Conservation (phyloP, 2,797 vertebrate species). For the Micrastur ruficollis region DNA sequence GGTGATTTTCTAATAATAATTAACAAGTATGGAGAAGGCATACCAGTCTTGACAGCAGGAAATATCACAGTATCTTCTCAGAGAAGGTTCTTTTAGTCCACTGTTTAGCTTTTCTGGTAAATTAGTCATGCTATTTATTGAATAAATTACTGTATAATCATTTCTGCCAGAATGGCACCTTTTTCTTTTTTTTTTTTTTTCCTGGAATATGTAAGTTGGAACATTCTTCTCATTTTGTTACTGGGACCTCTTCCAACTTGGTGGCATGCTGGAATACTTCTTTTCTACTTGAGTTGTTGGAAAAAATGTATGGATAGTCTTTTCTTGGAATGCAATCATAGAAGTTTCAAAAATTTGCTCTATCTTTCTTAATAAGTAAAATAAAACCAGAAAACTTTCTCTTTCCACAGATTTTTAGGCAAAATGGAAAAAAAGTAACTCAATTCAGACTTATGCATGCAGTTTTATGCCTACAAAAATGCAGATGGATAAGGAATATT, state of each 20-base stretch:
- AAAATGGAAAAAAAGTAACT: neutral
- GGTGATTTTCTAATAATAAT: neutral
- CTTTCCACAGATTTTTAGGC: neutral
- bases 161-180: neutral
- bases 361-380: neutral
- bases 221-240: neutral
- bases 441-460: neutral
- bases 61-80: neutral
- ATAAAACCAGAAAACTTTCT: neutral
- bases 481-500: neutral
- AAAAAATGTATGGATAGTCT: neutral
- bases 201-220: neutral
- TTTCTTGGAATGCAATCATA: neutral
- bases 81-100: neutral
- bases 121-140: neutral
- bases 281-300: neutral
- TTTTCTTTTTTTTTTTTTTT: neutral
- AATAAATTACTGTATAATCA: neutral
- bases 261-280: neutral
- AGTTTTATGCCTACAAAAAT: neutral
- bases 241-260: neutral
- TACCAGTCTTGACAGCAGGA: neutral
- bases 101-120: neutral
- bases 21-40: neutral
- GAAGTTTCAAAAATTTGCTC: neutral